Evolutionary conservation across 2,797 vertebrate species (phyloP).

Genomic region (Microcaecilia unicolor): DNA sequence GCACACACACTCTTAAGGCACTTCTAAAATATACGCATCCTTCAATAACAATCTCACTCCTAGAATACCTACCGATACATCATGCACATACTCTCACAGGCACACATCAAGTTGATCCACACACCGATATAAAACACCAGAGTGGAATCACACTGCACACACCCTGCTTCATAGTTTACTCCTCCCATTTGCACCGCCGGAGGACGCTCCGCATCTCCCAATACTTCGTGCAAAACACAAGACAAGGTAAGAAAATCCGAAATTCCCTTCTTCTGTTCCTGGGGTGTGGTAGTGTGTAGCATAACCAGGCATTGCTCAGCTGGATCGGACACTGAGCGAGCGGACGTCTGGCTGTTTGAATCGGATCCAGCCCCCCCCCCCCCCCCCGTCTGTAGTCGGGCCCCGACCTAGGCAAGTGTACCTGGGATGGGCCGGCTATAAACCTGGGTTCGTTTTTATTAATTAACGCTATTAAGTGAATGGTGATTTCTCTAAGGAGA

Average conservation of each 20-base stretch:
- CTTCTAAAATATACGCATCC: too few relatives aligned
- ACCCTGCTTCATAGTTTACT: too few relatives aligned
- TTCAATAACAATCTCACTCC: too few relatives aligned
- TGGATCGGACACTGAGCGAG: not conserved
- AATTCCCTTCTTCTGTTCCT: too few relatives aligned
- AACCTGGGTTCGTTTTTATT: conserved; percentile 46
- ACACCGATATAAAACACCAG: too few relatives aligned
- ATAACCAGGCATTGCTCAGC: too few relatives aligned
- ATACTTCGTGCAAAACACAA: conserved; percentile 55
- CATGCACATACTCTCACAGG: too few relatives aligned
- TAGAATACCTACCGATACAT: too few relatives aligned
- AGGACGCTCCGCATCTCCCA: conserved; percentile 51
- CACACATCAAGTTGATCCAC: too few relatives aligned
- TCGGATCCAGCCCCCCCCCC: conserved; percentile 34
- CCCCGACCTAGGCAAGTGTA: conserved; percentile 47
- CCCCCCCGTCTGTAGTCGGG: conserved; percentile 46
- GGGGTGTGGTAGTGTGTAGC: too few relatives aligned
- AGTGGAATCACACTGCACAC: too few relatives aligned
- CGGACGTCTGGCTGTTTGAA: conserved; percentile 36
- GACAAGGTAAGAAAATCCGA: conserved; percentile 53
- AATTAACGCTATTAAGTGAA: conserved; percentile 39
- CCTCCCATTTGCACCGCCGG: conserved; percentile 39
- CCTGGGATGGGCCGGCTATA: conserved; percentile 45
- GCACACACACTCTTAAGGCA: conserved; percentile 5
- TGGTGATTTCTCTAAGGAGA: conserved; percentile 27